These are phyloP conservation scores for Daboia siamensis DNA, from an alignment of 2,113 vertebrate species.

Conservation along the genomic window DNA sequence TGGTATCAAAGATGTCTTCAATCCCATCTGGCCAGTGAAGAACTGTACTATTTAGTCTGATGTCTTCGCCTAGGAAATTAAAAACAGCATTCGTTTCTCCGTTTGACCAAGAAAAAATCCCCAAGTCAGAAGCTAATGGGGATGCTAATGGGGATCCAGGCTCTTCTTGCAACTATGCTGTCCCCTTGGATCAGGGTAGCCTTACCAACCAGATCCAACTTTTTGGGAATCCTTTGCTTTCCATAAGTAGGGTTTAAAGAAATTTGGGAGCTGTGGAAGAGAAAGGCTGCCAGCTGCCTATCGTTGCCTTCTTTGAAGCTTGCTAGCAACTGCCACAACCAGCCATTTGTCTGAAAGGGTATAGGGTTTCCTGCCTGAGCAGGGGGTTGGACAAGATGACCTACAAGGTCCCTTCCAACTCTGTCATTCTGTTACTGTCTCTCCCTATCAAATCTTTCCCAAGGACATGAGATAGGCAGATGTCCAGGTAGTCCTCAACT, in stretches of 20 bases:
- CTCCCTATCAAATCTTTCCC: no score
- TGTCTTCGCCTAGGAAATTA: slow-evolving; percentile 75
- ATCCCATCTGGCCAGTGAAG: slow-evolving; percentile 84
- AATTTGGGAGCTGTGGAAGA: background rate
- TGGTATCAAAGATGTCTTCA: slow-evolving; percentile 70
- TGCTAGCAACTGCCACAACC: no score
- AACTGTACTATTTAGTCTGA: slow-evolving; percentile 79
- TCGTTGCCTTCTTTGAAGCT: no score
- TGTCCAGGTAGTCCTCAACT: no score
- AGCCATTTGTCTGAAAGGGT: no score
- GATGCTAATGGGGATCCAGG: background rate
- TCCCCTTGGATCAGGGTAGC: background rate
- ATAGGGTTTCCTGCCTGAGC: no score
- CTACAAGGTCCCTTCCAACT: no score
- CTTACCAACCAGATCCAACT: background rate
- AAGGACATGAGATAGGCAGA: no score
- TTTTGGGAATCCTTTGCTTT: background rate
- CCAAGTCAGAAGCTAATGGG: background rate
- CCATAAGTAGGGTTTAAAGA: background rate
- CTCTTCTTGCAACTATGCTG: background rate
- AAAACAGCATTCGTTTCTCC: background rate
- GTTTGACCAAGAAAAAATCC: background rate
- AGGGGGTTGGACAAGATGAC: no score
- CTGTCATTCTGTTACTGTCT: no score
- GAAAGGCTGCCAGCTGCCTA: background rate